Evolutionary conservation across 2,888 invertebrate species (phyloP), one percentile per base, ranked within the genome.

Genomic region (Phoronis australis): DNA sequence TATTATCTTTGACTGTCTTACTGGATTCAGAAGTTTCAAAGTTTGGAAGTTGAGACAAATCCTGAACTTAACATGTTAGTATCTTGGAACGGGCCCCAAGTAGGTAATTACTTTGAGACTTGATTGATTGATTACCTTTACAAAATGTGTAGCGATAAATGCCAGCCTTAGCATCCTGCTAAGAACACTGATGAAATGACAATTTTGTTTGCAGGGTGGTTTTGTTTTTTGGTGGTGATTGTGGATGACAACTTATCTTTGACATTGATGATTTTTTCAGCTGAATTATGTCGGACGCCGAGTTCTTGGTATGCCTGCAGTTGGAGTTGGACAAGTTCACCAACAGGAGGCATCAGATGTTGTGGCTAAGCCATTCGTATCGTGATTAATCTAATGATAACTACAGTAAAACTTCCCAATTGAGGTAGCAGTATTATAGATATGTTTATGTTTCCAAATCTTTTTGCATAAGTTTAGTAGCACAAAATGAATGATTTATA

Each of bases 241-340:
- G 42, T 37, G 47, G 55, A 51, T 45, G 41, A 61, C 23, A 45
- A n/a, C n/a, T n/a, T n/a, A n/a, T n/a, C n/a, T n/a, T n/a, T n/a
- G n/a, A n/a, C 59, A 53, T 56, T 54, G 62, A 35, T 80, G 80
- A 55, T 24, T 45, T 37, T 51, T 60, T 5, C 79, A 93, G 91
- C 76, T 94, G 60, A 77, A 79, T 45, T 95, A 91, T 78, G 83
- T 84, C 53, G 95, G 95, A 0, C 81, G 94, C 57, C 81, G 80
- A 21, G 84, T 86, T 57, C 82, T 86, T 3, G 83, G 89, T 9
- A 83, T 87, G 0, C 86, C 90, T 2, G 94, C 95, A 2, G 89
- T 89, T 3, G 95, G 94, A 26, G 83, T 92, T 22, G 85, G 86
- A 3, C 59, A 67, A 39, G 50, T 75, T 4, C 76, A 78, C 59